These are phyloP conservation scores for Chamaea fasciata DNA, from an alignment of 2,113 vertebrate genomes.

Conservation along the genomic window DNA sequence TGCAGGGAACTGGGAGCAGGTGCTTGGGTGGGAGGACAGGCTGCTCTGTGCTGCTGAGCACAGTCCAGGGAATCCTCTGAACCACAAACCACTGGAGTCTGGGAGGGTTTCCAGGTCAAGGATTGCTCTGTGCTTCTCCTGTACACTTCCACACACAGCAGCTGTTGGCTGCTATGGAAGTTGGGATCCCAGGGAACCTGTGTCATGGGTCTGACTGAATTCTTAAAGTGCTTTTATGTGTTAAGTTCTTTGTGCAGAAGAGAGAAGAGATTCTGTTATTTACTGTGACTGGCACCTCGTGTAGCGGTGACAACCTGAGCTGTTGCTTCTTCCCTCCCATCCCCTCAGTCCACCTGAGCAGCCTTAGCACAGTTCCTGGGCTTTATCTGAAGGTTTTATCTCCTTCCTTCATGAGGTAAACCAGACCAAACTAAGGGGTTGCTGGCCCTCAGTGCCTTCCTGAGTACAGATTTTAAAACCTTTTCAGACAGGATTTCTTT, in stretches of 20 bases:
- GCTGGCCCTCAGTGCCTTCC: background rate
- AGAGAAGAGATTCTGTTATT: background rate
- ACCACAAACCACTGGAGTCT: background rate
- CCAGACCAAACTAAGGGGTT: background rate
- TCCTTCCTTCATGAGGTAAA: background rate
- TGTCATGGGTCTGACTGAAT: background rate
- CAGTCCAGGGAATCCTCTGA: background rate
- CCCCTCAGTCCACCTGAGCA: background rate
- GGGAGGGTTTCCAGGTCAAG: background rate
- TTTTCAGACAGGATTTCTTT: background rate
- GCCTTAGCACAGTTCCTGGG: background rate
- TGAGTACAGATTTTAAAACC: background rate
- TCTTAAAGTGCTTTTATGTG: background rate
- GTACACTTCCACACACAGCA: background rate
- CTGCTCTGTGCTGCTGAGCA: background rate
- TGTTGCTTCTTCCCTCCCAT: background rate
- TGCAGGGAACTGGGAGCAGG: background rate
- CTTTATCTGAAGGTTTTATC: background rate
- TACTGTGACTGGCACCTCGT: background rate
- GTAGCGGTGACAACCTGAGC: background rate
- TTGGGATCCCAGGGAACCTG: background rate
- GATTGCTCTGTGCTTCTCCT: background rate
- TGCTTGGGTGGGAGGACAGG: background rate
- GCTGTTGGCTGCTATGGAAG: background rate
- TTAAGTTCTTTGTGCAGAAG: background rate